phyloP scores from a whole-genome alignment of 2,797 vertebrate species.

The Telmatherina bonti region DNA sequence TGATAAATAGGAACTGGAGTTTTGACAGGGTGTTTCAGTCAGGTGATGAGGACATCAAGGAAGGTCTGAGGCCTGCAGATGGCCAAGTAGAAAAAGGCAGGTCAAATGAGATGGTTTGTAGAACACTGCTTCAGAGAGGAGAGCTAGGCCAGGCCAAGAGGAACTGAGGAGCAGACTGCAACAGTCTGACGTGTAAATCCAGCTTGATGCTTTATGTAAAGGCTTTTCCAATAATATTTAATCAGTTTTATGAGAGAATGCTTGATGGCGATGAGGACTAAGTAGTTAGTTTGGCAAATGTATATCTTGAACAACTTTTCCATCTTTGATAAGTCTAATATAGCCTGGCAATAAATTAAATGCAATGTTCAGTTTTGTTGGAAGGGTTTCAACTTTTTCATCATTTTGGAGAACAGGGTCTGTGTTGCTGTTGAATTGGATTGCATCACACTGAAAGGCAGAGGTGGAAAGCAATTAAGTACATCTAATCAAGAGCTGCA shows the following conservation, averaged over 20 bases:
- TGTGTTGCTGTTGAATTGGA: neutral
- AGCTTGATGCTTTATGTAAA: conserved; percentile 2
- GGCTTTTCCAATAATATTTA: conserved; percentile 9
- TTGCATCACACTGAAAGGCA: neutral
- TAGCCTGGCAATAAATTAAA: neutral
- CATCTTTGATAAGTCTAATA: conserved; percentile 3
- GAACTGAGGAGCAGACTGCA: neutral
- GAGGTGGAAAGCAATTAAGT: conserved; percentile 6
- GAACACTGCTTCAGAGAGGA: neutral
- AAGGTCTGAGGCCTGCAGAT: neutral
- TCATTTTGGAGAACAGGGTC: neutral
- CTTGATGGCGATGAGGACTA: neutral
- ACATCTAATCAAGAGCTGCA: conserved; percentile 3
- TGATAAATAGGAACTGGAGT: neutral
- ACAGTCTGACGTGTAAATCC: conserved; percentile 8
- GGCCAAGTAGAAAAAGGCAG: neutral
- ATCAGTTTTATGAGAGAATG: conserved; percentile 14
- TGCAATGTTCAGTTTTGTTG: neutral
- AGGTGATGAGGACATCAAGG: neutral
- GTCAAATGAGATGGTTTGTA: neutral
- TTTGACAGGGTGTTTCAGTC: neutral
- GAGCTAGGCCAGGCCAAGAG: neutral
- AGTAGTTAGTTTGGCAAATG: conserved; percentile 18
- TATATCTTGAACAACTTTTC: conserved; percentile 6
- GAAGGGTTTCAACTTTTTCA: neutral